Conservation (phyloP, 2,797 vertebrate species). For the Todus mexicanus region DNA sequence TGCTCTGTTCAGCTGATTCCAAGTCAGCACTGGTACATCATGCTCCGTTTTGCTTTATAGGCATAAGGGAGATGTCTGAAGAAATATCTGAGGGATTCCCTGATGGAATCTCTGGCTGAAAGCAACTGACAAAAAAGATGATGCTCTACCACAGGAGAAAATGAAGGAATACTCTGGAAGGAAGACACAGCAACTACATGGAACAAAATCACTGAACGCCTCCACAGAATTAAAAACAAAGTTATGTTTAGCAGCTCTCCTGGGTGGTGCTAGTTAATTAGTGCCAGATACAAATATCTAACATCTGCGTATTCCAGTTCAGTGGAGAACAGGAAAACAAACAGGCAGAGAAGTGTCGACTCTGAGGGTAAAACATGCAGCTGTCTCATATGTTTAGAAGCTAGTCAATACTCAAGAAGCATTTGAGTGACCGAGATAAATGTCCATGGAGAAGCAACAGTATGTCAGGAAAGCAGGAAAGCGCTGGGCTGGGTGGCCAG, state of each 20-base stretch:
- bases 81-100: not conserved
- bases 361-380: not conserved
- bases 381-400: not conserved
- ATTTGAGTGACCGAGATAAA: not conserved
- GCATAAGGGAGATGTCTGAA: not conserved
- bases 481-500: not conserved
- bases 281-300: not conserved
- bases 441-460: not conserved
- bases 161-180: not conserved
- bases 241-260: not conserved
- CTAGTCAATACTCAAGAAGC: not conserved
- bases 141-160: not conserved
- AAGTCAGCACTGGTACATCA: not conserved
- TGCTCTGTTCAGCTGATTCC: not conserved
- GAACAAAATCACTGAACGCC: not conserved
- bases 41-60: not conserved
- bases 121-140: not conserved
- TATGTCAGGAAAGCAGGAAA: not conserved
- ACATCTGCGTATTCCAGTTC: not conserved
- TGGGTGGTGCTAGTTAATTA: not conserved
- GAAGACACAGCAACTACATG: not conserved
- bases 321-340: not conserved
- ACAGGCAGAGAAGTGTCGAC: not conserved
- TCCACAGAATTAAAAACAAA: not conserved
- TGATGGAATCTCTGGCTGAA: not conserved